Evolutionary conservation across 1,140 invertebrate species (phyloP).

Genomic region (Ceratosolen solmsi): DNA sequence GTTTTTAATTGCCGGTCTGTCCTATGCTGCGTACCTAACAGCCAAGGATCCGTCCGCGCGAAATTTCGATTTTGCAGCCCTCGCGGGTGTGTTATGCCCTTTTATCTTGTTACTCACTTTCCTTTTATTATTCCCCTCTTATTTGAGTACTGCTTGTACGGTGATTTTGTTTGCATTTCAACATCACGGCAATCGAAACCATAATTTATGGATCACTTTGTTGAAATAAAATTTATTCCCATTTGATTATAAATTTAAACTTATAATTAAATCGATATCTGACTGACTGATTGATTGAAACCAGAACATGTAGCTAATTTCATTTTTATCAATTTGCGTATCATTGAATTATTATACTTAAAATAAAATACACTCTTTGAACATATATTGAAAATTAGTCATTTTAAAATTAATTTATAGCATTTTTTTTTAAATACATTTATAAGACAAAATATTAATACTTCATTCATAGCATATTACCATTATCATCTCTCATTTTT

Average conservation of each 20-base stretch:
- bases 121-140: not conserved
- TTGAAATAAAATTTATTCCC: not conserved
- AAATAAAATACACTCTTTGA: too few species aligned
- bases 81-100: not conserved
- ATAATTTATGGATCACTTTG: not conserved
- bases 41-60: not conserved
- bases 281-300: not conserved
- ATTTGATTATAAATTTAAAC: not conserved
- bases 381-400: too few species aligned
- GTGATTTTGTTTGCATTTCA: not conserved
- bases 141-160: not conserved
- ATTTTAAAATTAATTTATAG: too few species aligned
- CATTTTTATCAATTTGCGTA: not conserved
- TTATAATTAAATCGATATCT: not conserved
- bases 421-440: too few species aligned
- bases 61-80: slow-evolving; percentile 24
- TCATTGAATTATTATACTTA: not conserved
- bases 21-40: not conserved
- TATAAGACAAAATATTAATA: too few species aligned
- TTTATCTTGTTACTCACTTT: slow-evolving; percentile 1
- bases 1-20: slow-evolving; percentile 40
- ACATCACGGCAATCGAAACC: not conserved
- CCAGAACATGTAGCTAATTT: not conserved
- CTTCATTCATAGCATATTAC: too few species aligned
- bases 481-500: too few species aligned